Conservation (phyloP, 2,113 vertebrate species). For the Hypanus sabinus region DNA sequence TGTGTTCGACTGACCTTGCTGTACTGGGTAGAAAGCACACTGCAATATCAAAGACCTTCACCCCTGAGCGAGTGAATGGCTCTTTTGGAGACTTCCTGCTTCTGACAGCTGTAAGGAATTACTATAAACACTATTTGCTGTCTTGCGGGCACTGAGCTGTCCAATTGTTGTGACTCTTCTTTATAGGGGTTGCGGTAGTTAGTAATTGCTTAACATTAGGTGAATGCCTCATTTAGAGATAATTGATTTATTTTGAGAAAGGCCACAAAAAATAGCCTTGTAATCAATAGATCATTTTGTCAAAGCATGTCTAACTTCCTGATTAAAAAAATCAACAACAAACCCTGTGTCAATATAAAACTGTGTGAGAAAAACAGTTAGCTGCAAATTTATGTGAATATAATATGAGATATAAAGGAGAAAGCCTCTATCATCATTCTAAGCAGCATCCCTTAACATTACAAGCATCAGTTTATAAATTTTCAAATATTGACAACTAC, state of each 20-base stretch:
- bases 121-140: constrained; percentile 62
- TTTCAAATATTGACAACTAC: not conserved
- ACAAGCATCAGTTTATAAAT: not conserved
- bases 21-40: constrained; percentile 62
- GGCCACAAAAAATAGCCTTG: constrained; percentile 30
- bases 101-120: constrained; percentile 80
- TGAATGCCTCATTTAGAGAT: constrained; percentile 40
- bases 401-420: not conserved
- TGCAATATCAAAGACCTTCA: constrained; percentile 69
- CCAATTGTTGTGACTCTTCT: constrained; percentile 69
- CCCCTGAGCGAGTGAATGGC: constrained; percentile 73
- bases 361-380: not conserved
- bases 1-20: constrained; percentile 70
- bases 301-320: constrained; percentile 35
- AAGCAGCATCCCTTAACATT: not conserved
- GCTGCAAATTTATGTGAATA: not conserved
- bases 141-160: constrained; percentile 63
- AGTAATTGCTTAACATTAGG: constrained; percentile 49
- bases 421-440: not conserved
- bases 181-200: constrained; percentile 62
- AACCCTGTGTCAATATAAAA: not conserved
- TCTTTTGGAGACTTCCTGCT: constrained; percentile 69
- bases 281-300: constrained; percentile 37
- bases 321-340: constrained; percentile 10
- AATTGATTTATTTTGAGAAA: constrained; percentile 38